Evolutionary conservation across 2,888 invertebrate genomes (phyloP), one percentile per base, ranked within the genome.

Genomic region (Erebia palarica): DNA sequence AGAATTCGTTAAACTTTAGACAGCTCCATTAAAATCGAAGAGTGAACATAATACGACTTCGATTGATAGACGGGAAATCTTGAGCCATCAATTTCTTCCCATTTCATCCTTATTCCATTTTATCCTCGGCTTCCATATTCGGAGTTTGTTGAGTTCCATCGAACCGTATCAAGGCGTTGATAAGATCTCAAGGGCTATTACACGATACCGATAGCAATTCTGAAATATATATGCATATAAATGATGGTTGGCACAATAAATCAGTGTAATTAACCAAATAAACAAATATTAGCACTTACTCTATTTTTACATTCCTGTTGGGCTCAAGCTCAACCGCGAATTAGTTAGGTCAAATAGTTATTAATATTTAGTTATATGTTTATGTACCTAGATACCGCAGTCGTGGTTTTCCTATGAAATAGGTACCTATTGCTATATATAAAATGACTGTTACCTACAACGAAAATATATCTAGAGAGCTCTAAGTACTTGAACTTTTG

Each of bases 91-190:
- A 68, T 70, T 73, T 70, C 65, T 49, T 66, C 44, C 49, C 64
- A 55, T 70, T 69, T 67, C 60, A 73, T 69, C 73, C 69, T 58
- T 65, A 27, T 55, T 55, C 59, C 59, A 55, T 70, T 69, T 67
- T 64, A 73, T 69, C 72, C 69, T 53, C 58, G 27, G 16, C 49
- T 70, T 67, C 73, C 72, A 70, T 65, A 72, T 76, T 77, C 65
- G 65, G 73, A 72, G 78, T 80, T 78, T 74, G 77, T 78, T 70
- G 77, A 75, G 78, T 78, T 76, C 75, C 73, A 71, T 76, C 75
- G 79, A 80, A 75, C 72, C 75, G 73, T 75, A 72, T 70, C 75
- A 14, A 58, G 42, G 59, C 27, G 53, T 53, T 67, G 59, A 73
- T 70, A 68, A 64, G 79, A 79, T 79, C 77, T 76, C 79, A 21